Base-by-base conservation (phyloP, 2,797 vertebrate species). In the Squalus acanthias region DNA sequence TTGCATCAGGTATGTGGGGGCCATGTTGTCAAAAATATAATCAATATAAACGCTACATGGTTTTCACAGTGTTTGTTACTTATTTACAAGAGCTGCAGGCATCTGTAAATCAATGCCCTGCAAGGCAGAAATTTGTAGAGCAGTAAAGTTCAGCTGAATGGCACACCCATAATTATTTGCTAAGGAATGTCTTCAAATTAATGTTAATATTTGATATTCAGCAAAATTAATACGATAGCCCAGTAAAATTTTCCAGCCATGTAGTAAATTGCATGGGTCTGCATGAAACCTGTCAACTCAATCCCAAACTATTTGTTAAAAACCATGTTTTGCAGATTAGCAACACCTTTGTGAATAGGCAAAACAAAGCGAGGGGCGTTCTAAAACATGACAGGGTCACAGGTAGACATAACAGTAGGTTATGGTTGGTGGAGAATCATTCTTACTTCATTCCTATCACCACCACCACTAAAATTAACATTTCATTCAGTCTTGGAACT, bases 31-130 rank as follows among this genome's bases (percentile, higher is more conserved):
- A 95, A 76, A 95, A 95, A 76, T 95, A 46, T 95, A 95, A 95
- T 95, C 94, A 76, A 95, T 95, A 95, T 76, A 72, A 60, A 95
- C n/a, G 70, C 50, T 95, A 95, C 70, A 74, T 95, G 94, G 13
- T 69, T 95, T 76, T 95, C 53, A 72, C 69, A 60, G 70, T 95
- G 70, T 95, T 95, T 57, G 53, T 69, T 72, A 95, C 69, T 72
- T 72, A 95, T 95, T 95, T 95, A 95, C 94, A 95, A 95, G 69
- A 74, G 69, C 94, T 95, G 70, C 20, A 76, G 70, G 94, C 94
- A 33, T 57, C 33, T 76, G 94, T 76, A 95, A 95, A 74, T 95
- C 94, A 95, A 95, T 95, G 76, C 76, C 70, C 50, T 57, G 39
- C 70, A 57, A 72, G 70, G 70, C 70, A 53, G 50, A 76, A 57